Evolutionary conservation across 2,888 invertebrate genomes (phyloP), one percentile per base, ranked within the genome.

Genomic region (Drosophila affinis): DNA sequence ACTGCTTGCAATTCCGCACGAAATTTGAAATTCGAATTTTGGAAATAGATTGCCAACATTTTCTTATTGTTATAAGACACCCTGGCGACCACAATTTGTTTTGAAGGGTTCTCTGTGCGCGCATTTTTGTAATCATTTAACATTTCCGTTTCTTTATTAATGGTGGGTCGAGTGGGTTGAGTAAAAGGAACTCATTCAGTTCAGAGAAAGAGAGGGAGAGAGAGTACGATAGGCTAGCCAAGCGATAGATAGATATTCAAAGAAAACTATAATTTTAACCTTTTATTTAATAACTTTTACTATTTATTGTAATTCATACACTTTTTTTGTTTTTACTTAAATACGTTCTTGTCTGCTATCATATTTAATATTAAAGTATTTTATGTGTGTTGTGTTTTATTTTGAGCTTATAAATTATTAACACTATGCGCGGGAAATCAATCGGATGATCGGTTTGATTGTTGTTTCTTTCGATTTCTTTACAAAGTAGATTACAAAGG

Each of bases 361-460:
- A 69, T 81, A 84, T 77, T 77, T 78, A 77, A 76, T 72, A 80
- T 78, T 86, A 77, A 80, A 79, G 78, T 80, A 80, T 82, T 62
- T 69, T 62, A 59, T 69, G 24, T 54, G 46, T 21, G 61, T 49
- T 54, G 46, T 21, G 61, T 49, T 29, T 2, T 18, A 44, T 48
- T 39, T 81, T 87, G 88, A 87, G 86, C 84, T 88, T 84, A 84
- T 79, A 82, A 86, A 82, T 82, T 83, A 86, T 86, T 80, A 82
- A 86, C 86, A 88, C 81, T 87, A 83, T 87, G 78, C 76, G 73
- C 58, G 81, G 85, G 62, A 68, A 83, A 79, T 73, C 65, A 45
- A 49, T 60, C 54, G 27, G 53, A 63, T 12, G 34, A 46, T 69
- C 24, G 77, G 55, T 10, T 60, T 52, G 39, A 54, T n/a, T 34